Percentiles rank a stretch among this genome's conserved stretches.
Evolutionary conservation across 2,113 vertebrate species (phyloP).

Genomic region (Psettodes erumei): DNA sequence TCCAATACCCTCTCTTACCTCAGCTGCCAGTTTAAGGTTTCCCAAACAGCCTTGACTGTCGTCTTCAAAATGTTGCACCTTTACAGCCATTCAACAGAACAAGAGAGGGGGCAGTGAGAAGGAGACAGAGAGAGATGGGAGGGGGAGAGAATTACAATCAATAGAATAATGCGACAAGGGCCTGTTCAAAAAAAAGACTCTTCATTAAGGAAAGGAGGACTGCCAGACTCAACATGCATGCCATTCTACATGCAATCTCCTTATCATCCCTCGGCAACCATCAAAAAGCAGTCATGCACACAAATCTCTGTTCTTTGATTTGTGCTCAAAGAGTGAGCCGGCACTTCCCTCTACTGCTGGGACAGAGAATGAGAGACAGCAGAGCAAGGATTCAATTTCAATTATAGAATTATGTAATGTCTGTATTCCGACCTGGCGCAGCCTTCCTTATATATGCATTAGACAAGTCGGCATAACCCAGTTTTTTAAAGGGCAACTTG

Average conservation of each 20-base stretch:
- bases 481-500: constrained; percentile 14
- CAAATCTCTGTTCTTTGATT: constrained; percentile 44
- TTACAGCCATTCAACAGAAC: constrained; percentile 56
- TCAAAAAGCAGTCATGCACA: constrained; percentile 15
- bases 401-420: constrained; percentile 74
- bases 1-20: constrained; percentile 76
- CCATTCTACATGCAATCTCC: not conserved
- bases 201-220: constrained; percentile 41
- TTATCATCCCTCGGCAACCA: not conserved
- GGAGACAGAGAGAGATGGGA: constrained; percentile 46
- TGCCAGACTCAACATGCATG: not conserved
- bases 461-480: constrained; percentile 1
- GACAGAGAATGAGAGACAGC: constrained; percentile 38
- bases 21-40: constrained; percentile 71
- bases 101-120: constrained; percentile 14
- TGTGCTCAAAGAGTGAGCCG: constrained; percentile 52
- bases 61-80: constrained; percentile 82
- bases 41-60: constrained; percentile 60
- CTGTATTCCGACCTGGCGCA: constrained; percentile 36
- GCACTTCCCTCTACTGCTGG: constrained; percentile 63
- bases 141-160: constrained; percentile 76
- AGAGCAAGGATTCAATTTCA: constrained; percentile 52
- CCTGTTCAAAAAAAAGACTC: constrained; percentile 42
- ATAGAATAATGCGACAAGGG: constrained; percentile 82
- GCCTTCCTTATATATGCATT: constrained; percentile 7